Evolutionary conservation across 2,797 vertebrate genomes (phyloP).

Genomic region (Anomalospiza imberbis): DNA sequence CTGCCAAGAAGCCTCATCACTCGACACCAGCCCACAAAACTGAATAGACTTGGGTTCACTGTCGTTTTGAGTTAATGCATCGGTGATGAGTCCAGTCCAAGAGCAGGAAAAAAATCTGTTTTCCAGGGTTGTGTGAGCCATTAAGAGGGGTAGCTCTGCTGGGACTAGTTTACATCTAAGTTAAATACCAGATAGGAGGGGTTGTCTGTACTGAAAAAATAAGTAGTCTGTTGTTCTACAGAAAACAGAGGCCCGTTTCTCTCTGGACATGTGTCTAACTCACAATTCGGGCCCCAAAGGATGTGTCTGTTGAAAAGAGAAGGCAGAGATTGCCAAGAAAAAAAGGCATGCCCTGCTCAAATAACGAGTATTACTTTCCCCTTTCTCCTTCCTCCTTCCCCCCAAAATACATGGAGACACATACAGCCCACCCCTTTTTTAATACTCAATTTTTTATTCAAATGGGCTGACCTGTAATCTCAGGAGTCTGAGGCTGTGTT

Average conservation of each 20-base stretch:
- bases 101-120: slow-evolving; percentile 23
- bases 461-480: neutral
- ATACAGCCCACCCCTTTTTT: neutral
- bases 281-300: slow-evolving; percentile 50
- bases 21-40: slow-evolving; percentile 24
- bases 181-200: slow-evolving; percentile 63
- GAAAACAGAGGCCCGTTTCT: slow-evolving; percentile 73
- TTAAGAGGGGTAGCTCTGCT: slow-evolving; percentile 58
- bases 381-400: neutral
- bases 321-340: slow-evolving; percentile 68
- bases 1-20: slow-evolving; percentile 57
- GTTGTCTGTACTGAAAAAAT: slow-evolving; percentile 63
- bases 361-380: slow-evolving; percentile 38
- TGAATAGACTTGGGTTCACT: neutral
- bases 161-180: slow-evolving; percentile 62
- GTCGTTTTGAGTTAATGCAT: slow-evolving; percentile 49
- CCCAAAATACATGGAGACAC: neutral
- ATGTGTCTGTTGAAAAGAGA: slow-evolving; percentile 63
- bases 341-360: slow-evolving; percentile 62
- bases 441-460: slow-evolving; percentile 50
- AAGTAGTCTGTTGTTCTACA: slow-evolving; percentile 64
- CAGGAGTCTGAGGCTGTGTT: neutral
- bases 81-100: slow-evolving; percentile 38
- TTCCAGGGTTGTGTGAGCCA: slow-evolving; percentile 59
- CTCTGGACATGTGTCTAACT: slow-evolving; percentile 58